Base-by-base conservation (phyloP, 2,797 vertebrate species). In the Enteromius trimaculatus region DNA sequence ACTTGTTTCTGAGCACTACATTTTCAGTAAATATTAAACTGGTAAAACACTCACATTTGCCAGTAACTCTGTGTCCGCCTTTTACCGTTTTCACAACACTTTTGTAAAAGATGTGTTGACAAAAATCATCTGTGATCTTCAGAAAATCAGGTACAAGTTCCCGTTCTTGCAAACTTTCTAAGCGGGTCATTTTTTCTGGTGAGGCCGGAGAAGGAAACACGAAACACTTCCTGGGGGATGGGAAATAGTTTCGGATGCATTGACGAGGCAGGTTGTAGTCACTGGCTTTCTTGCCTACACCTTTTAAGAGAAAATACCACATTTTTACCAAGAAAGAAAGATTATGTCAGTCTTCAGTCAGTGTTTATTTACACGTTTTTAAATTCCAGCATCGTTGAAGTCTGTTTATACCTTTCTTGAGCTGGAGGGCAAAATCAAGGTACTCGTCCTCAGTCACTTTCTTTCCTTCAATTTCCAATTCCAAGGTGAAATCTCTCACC, bases 191-290 rank as follows among this genome's bases (percentile, higher is more conserved):
- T 1, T 84, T 84, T 21, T 84, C 88, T 6, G 88, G 69, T 10
- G 55, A 84, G 6, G 88, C 70, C 5, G 92, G 93, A 9, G 81
- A 75, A 0, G 89, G 88, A 78, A 94, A 94, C n/a, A 88, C 70
- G 53, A 94, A 94, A 66, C 93, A 94, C 69, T 93, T 93, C 29
- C 89, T 55, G 53, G 53, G 82, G 21, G 85, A 85, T 9, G 92
- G 91, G 82, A 94, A 95, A 83, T 91, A 94, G 8, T 79, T 79
- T n/a, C 89, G 88, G 75, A 94, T 91, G 80, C 89, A 92, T 14
- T 91, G 80, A 26, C 92, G 92, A 6, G 92, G 89, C 75, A 92
- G 78, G 77, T 92, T 92, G 79, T 90, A 90, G 10, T 84, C 62
- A 2, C 17, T 71, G 21, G 2, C 26, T 68, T 78, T 90, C 21